Evolutionary conservation across 2,888 invertebrate genomes (phyloP), one percentile per base, ranked within the genome.

Genomic region (Dynastes hyllus): DNA sequence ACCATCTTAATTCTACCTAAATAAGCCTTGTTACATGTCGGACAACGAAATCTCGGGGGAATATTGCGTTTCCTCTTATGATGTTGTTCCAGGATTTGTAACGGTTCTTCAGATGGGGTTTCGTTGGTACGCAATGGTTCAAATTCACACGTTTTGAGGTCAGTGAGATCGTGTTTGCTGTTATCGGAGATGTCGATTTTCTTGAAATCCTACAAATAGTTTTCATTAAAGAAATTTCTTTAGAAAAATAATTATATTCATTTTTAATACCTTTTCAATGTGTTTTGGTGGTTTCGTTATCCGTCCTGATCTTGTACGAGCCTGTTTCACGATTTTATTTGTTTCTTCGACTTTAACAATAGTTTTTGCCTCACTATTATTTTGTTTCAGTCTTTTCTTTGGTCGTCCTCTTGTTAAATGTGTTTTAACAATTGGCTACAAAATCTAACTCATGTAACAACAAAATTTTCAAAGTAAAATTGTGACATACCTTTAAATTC

Each of bases 11-110:
- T 91, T 82, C 90, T 89, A 5, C 93, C 93, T 75, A 93, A 87
- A 86, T 93, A 94, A 16, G 92, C 91, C 85, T 93, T 93, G 76
- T 91, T 90, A 86, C 94, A 94, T n/a, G 91, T 91, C 1, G 91
- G 91, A 86, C 93, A 94, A 51, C 91, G 89, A 84, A 91, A 92
- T 69, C 90, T 90, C 63, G 91, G 87, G 0, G 91, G 88, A 80
- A 91, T 90, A 76, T 89, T 90, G 66, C 91, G 88, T 84, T 85
- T 86, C 51, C 82, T 82, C 9, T 37, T 37, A 37, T 37, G 32
- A 37, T 71, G 80, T 50, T 76, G 61, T 63, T 70, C 27, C 51
- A 79, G 69, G n/a, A 29, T 22, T 63, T 73, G 61, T 11, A 79
- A 32, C 6, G 80, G 79, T 50, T 82, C 78, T 78, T 80, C 76